Evolutionary conservation across 1,140 invertebrate species (phyloP).

Genomic region (Papilio xuthus): DNA sequence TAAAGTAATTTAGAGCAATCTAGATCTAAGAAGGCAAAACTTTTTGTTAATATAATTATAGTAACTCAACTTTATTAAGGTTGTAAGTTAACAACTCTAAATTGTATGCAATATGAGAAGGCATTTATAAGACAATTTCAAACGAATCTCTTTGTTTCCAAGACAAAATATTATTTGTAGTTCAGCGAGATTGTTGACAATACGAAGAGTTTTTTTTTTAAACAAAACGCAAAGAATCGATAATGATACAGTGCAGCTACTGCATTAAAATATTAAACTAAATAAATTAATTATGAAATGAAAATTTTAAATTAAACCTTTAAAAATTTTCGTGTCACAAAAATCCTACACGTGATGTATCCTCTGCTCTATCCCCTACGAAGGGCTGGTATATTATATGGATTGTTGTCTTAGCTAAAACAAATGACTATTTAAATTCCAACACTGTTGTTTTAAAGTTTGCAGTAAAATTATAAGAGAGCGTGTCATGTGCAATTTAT

Average conservation of each 20-base stretch:
- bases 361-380: no score
- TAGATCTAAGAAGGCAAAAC: background rate
- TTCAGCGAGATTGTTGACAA: background rate
- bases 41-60: background rate
- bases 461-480: slow-evolving; percentile 21
- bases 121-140: slow-evolving; percentile 1
- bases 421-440: background rate
- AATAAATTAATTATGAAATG: background rate
- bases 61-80: background rate
- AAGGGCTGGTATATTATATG: no score
- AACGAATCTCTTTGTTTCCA: slow-evolving; percentile 2
- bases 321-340: background rate
- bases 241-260: background rate
- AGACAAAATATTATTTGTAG: slow-evolving; percentile 1
- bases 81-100: background rate
- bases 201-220: slow-evolving; percentile 3
- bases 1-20: background rate
- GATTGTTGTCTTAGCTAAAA: background rate
- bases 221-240: slow-evolving; percentile 31
- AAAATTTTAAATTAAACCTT: background rate
- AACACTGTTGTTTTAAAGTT: background rate
- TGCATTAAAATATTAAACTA: background rate
- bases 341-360: background rate
- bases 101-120: background rate
- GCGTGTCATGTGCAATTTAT: slow-evolving; percentile 27